Evolutionary conservation across 92 coral and sea anemone species (phyloP), one percentile per base, ranked within the genome.

Genomic region (Palythoa caribaeorum): DNA sequence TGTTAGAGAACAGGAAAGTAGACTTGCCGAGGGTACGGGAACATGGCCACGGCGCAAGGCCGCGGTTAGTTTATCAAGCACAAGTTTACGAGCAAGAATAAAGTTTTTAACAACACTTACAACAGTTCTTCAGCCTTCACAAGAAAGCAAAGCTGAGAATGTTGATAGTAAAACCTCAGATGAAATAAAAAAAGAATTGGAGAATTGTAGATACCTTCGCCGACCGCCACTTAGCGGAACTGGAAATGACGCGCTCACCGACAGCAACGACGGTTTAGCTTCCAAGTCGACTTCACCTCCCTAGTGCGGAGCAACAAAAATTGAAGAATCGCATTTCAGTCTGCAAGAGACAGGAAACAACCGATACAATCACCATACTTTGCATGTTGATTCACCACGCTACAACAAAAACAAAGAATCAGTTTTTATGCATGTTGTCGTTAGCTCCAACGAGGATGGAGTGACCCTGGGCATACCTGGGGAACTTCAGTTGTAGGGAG

Each of bases 191-290:
- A 38, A 40, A 69, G 73, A 63, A 19, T 6, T 80, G 28, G 40
- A 63, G 57, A 53, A 80, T 0, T 80, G 85, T n/a, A 80, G 85
- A 44, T 80, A 80, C 35, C 38, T 80, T 11, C 85, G 85, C 38
- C 40, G 37, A 38, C 85, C 73, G 38, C 17, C 9, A 10, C 3
- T n/a, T 2, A 80, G n/a, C 16, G n/a, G 28, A 9, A 36, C 35
- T 13, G 74, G 39, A 3, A 69, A 63, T 3, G 62, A 55, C 50
- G 50, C 5, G 50, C 5, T 44, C 50, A 44, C 6, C 50, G 50
- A 44, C 7, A 44, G 59, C 53, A 17, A 78, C 28, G 55, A 35
- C 83, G 38, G 38, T 6, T 54, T 52, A 52, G 65, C 13, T 76
- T 44, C 50, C 7, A 44, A 44, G 50, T 44, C 50, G 6, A 44